These are phyloP conservation scores for Lepisosteus osseus DNA, from an alignment of 2,113 vertebrate species.

Conservation along the genomic window DNA sequence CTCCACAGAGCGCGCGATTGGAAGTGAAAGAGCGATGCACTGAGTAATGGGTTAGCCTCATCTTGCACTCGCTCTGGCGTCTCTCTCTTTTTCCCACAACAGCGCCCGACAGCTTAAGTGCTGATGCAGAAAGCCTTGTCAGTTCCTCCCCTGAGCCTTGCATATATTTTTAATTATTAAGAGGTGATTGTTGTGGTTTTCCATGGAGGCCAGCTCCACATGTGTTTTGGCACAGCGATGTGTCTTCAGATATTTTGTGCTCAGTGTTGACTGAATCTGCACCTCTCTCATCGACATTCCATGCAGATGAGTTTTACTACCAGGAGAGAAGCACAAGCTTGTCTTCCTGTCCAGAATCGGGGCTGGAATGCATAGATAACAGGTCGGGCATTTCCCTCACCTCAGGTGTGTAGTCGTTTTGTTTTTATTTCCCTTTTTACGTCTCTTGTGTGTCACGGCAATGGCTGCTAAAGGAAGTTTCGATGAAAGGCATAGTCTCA, in stretches of 20 bases:
- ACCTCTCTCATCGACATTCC: too few relatives aligned
- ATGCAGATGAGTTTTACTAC: too few relatives aligned
- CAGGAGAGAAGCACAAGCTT: too few relatives aligned
- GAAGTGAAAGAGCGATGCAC: constrained; percentile 50
- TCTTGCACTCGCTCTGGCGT: neutral
- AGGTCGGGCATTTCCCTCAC: too few relatives aligned
- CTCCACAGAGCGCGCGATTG: constrained; percentile 38
- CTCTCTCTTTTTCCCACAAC: neutral
- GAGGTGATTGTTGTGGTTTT: neutral
- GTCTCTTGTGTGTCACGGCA: too few relatives aligned
- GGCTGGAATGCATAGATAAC: too few relatives aligned
- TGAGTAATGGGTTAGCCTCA: constrained; percentile 40
- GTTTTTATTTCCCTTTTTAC: too few relatives aligned
- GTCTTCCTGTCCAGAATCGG: too few relatives aligned
- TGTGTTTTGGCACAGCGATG: neutral
- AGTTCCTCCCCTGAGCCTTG: constrained; percentile 13
- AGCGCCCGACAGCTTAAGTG: constrained; percentile 16
- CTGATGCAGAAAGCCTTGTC: neutral
- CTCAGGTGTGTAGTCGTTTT: too few relatives aligned
- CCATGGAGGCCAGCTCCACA: neutral
- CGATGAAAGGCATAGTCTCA: too few relatives aligned
- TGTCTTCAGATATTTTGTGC: neutral
- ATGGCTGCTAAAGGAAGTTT: too few relatives aligned
- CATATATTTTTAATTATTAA: neutral
- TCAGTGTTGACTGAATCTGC: too few relatives aligned